phyloP scores from a whole-genome alignment of 2,888 invertebrate species.

The Rhagonycha fulva region DNA sequence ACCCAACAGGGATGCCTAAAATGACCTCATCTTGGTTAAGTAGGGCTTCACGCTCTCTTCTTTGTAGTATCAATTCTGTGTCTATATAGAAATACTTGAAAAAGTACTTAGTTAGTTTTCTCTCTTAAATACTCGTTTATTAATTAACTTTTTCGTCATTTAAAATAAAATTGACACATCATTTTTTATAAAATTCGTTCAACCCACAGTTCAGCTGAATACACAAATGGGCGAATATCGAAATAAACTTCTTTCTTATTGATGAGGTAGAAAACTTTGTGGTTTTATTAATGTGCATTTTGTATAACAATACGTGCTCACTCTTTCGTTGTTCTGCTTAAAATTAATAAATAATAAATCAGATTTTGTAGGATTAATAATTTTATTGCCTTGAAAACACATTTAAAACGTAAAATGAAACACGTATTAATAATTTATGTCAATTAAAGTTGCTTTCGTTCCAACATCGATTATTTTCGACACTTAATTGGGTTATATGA shows the following conservation, averaged over 20 bases:
- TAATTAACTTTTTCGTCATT: not conserved
- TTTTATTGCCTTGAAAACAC: not conserved
- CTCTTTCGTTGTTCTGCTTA: not conserved
- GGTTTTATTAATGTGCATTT: not conserved
- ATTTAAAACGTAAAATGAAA: not conserved
- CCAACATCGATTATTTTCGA: not conserved
- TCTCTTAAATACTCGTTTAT: not conserved
- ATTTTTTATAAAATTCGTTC: not conserved
- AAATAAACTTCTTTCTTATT: not conserved
- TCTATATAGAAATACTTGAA: conserved; percentile 1
- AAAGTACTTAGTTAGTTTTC: not conserved
- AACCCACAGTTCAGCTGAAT: not conserved
- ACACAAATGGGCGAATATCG: not conserved
- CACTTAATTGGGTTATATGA: conserved; percentile 17
- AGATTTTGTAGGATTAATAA: not conserved
- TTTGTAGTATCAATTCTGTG: conserved; percentile 6
- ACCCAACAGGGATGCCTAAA: conserved; percentile 24
- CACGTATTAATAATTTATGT: not conserved
- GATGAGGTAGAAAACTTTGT: not conserved
- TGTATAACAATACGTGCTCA: not conserved
- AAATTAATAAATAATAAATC: not conserved
- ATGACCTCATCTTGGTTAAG: conserved; percentile 23
- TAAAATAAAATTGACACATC: not conserved
- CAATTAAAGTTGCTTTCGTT: not conserved
- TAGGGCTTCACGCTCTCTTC: conserved; percentile 10